Evolutionary conservation across 2,113 vertebrate species (phyloP), one percentile per base, ranked within the genome.

Genomic region (Chaenocephalus aceratus): DNA sequence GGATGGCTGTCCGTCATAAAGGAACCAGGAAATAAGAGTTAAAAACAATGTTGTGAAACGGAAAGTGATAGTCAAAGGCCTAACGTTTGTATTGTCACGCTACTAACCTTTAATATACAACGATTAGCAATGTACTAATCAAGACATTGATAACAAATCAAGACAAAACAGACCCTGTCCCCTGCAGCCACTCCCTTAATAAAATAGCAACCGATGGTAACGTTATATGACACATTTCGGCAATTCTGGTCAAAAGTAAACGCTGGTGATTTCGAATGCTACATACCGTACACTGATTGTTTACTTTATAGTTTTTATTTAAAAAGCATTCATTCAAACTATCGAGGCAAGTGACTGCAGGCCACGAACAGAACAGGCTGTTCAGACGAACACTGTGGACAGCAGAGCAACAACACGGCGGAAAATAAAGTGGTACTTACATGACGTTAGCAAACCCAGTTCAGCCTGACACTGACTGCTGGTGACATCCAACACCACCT

Each of bases 361-460:
- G 83, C 79, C 82, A 80, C 70, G 72, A 41, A 64, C 41, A 61
- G 30, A 56, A 63, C 48, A 30, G 71, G 73, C 21, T 58, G 54
- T 46, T 36, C 36, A 26, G 9, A 3, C 63, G 56, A 13, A 65
- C 26, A 15, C 16, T 45, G 7, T 11, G 45, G 15, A 56, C 60
- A 56, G 74, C 21, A 52, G 49, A 44, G 26, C 11, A 6, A 41
- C 10, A 16, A 34, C 67, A 44, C 10, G 4, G 18, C 4, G 44
- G 34, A 12, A 67, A 61, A 34, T 15, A 9, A 46, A 3, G 2
- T 3, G 53, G 44, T 85, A 94, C 94, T 95, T 74, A 95, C 94
- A 82, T 78, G 67, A 78, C 77, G 89, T 89, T 92, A 94, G 93
- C 93, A 92, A 92, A 94, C 84, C 93, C 90, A 82, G 89, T 44